These are phyloP conservation scores for Rhynchopsitta pachyrhyncha DNA, from an alignment of 2,113 vertebrate species.

Conservation along the genomic window DNA sequence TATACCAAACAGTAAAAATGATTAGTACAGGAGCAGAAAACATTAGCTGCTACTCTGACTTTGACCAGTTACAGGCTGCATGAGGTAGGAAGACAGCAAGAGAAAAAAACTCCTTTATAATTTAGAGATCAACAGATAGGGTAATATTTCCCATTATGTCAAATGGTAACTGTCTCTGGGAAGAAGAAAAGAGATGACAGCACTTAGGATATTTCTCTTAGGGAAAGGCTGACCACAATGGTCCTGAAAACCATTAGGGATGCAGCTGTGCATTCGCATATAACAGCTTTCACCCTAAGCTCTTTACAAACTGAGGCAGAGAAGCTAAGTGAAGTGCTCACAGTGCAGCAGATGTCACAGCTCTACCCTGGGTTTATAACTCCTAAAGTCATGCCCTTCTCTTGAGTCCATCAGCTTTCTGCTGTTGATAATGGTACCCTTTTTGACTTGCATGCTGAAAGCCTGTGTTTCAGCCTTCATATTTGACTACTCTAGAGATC, in stretches of 20 bases:
- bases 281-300: background rate
- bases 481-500: background rate
- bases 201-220: constrained; percentile 18
- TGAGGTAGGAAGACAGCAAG: background rate
- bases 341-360: background rate
- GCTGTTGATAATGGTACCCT: background rate
- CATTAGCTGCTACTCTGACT: background rate
- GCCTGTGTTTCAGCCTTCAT: background rate
- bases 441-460: background rate
- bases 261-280: background rate
- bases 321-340: background rate
- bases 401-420: background rate
- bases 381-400: background rate
- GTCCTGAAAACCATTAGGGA: background rate
- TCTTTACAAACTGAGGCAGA: background rate
- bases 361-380: background rate
- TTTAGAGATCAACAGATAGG: background rate
- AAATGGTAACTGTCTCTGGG: background rate
- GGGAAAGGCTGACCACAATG: constrained; percentile 23
- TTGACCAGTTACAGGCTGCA: background rate
- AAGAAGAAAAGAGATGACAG: background rate
- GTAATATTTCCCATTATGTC: background rate
- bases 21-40: constrained; percentile 70
- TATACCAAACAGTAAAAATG: constrained; percentile 66
- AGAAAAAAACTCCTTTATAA: background rate